Base-by-base conservation (phyloP, 1,140 invertebrate genomes). In the Chelonus insularis region DNA sequence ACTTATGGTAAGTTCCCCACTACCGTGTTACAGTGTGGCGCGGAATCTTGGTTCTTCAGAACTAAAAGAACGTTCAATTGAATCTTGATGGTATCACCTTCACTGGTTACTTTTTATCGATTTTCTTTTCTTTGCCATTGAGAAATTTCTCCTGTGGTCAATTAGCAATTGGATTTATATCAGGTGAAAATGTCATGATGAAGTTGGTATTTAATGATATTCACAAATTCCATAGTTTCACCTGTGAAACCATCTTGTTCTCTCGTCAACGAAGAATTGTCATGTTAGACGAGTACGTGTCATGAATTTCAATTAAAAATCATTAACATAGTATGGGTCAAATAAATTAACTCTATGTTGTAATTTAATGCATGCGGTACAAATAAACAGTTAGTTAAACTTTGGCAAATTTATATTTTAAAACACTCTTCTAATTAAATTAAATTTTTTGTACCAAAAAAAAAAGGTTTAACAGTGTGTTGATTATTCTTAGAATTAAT, bases 1-100 rank as follows among this genome's bases (percentile, higher is more conserved):
- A 76, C 71, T 78, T 78, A 78, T 75, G 74, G 72, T 64, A 68
- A 65, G 66, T 66, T 71, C 76, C 76, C 76, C 76, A 78, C 74
- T 65, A 65, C 63, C 41, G 23, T 47, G 29, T 57, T 14, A 51
- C 39, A 36, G 45, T 41, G 36, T 25, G 50, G 34, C 25, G 32
- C 16, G 48, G 56, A 54, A 63, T 51, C 37, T 57, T 58, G 32
- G 48, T n/a, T 21, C 14, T 7, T 18, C 11, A 11, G 43, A 1
- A 45, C 18, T 16, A 45, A 9, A 20, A 54, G 48, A 43, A n/a
- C 21, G 25, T 12, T 39, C 21, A n/a, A 48, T 14, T 36, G 14
- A 39, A 5, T 4, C 5, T 12, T 12, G n/a, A 9, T 39, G 14
- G 4, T 39, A 39, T 39, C 14, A 39, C 4, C 9, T 39, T n/a